Base-by-base conservation (phyloP, 2,888 invertebrate species). In the Onchidella celtica region DNA sequence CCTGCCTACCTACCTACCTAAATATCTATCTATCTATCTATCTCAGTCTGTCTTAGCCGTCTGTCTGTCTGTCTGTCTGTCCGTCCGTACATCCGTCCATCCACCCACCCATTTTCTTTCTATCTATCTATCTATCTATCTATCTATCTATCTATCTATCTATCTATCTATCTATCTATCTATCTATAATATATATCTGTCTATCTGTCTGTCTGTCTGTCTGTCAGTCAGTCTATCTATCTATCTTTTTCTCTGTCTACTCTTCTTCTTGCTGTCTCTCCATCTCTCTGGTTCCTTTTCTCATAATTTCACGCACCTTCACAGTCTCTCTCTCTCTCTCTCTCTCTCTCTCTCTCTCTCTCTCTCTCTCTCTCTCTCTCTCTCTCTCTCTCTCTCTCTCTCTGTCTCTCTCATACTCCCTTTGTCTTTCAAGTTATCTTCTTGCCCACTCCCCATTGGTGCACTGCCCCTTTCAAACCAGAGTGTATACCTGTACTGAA, bases 101-200 rank as follows among this genome's bases (percentile, higher is more conserved):
- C 21, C 68, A 11, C 21, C 36, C 27, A 34, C 11, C 61, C 27
- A n/a, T 34, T 61, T 17, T 59, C 34, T 47, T 29, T 59, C 29
- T 74, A 27, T 27, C 17, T 61, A 32, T 59, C 17, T 29, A 27
- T 59, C n/a, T 74, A 27, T n/a, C 32, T 68, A 66, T 66, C 17
- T 4, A 24, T 47, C n/a, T 70, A 59, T 38, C 27, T 78, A 6
- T 59, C 17, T 59, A 17, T 69, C 27, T 66, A 24, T 24, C 6
- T 77, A 34, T 55, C 34, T 68, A n/a, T 66, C 34, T 66, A n/a
- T n/a, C 27, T 77, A 47, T 55, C n/a, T 68, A 32, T 47, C 66
- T 68, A 6, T 34, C 57, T 68, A 9, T 32, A 21, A n/a, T 55
- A 21, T n/a, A 29, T 32, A n/a, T n/a, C 34, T 47, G 3, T 66